Conservation (phyloP, 2,797 vertebrate species). For the Chanos chanos region DNA sequence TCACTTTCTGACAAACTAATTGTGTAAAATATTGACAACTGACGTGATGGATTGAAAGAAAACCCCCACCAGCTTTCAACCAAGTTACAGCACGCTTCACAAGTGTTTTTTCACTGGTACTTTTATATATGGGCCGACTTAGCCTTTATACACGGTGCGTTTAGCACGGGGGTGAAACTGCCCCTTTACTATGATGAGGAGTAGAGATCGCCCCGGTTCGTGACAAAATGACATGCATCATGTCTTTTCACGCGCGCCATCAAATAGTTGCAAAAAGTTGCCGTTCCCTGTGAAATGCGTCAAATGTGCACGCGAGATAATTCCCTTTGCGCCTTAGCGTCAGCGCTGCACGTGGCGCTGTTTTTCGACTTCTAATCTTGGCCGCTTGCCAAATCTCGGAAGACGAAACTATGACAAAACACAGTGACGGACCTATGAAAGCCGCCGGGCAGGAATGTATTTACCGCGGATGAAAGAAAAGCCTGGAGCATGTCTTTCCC, state of each 20-base stretch:
- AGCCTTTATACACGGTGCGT: no score
- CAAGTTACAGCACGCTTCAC: no score
- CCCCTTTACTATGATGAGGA: no score
- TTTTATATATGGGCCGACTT: no score
- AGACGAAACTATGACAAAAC: conserved; percentile 50
- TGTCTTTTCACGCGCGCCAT: background rate
- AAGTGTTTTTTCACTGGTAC: no score
- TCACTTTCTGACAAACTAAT: conserved; percentile 11
- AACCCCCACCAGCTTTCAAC: no score
- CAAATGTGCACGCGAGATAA: conserved; percentile 19
- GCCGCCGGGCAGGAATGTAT: conserved; percentile 61
- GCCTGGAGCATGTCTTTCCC: conserved; percentile 57
- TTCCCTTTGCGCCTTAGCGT: conserved; percentile 17
- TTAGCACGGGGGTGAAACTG: no score
- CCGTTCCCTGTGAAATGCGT: conserved; percentile 40
- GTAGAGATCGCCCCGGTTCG: no score
- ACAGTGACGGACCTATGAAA: conserved; percentile 63
- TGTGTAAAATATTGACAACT: conserved; percentile 16
- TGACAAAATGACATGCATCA: no score
- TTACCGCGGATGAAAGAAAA: conserved; percentile 54
- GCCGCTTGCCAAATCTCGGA: conserved; percentile 49
- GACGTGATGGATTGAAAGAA: no score
- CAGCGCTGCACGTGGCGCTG: conserved; percentile 47
- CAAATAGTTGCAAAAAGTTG: conserved; percentile 36
- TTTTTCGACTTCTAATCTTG: conserved; percentile 47